A percentile compares a stretch with the other conserved stretches of the same genome.
Conservation (phyloP, 2,888 invertebrate genomes). For the Schizotus pectinicornis region DNA sequence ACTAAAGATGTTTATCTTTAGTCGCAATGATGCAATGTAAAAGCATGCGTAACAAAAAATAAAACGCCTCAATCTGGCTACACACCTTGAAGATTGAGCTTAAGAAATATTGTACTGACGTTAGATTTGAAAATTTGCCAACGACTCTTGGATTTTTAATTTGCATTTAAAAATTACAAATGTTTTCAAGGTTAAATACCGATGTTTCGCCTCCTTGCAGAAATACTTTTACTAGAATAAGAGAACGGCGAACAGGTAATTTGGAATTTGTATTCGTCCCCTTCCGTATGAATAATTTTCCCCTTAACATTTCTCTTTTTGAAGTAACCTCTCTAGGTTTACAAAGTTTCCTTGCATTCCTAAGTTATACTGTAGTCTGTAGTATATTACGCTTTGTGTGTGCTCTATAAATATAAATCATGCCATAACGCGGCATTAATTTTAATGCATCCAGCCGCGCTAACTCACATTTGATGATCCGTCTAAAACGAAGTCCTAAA, state of each 20-base stretch:
- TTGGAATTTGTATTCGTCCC: slow-evolving; percentile 21
- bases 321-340: neutral
- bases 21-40: too few species aligned
- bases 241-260: slow-evolving; percentile 8
- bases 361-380: slow-evolving; percentile 1
- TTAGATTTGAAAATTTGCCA: too few species aligned
- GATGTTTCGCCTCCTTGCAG: too few species aligned
- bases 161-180: too few species aligned
- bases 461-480: slow-evolving; percentile 8
- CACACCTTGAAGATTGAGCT: too few species aligned
- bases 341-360: slow-evolving; percentile 3
- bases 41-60: too few species aligned
- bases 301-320: slow-evolving; percentile 6
- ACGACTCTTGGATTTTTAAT: too few species aligned
- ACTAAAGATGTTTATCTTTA: too few species aligned
- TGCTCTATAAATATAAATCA: slow-evolving; percentile 22
- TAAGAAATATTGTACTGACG: too few species aligned
- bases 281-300: slow-evolving; percentile 19
- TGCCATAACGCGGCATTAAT: slow-evolving; percentile 16
- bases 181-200: too few species aligned
- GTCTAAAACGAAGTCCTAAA: slow-evolving; percentile 4
- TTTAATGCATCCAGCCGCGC: slow-evolving; percentile 9
- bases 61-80: too few species aligned
- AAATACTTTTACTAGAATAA: neutral
- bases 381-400: neutral